These are phyloP conservation scores for Strigamia crassipes DNA, from an alignment of 2,888 invertebrate species.

Conservation along the genomic window DNA sequence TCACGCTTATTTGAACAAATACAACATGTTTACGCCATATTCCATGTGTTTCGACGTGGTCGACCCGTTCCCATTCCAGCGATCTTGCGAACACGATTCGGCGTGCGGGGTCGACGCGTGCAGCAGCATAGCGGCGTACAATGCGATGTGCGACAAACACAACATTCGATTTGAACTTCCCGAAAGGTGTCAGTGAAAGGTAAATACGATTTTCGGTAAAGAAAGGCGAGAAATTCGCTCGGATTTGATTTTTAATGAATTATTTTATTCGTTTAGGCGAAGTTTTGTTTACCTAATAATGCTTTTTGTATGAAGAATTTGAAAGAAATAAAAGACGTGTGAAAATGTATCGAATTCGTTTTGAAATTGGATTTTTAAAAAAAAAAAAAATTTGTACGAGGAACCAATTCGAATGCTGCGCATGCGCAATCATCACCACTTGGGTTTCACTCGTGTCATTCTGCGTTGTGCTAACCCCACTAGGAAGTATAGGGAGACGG, in stretches of 20 bases:
- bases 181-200: background rate
- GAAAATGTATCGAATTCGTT: background rate
- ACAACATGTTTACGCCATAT: background rate
- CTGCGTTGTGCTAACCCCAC: too few species aligned
- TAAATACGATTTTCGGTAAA: background rate
- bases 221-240: background rate
- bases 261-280: background rate
- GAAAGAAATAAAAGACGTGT: background rate
- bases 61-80: background rate
- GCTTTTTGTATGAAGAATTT: background rate
- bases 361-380: too few species aligned
- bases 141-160: background rate
- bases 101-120: background rate
- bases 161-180: background rate
- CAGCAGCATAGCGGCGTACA: background rate
- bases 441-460: too few species aligned
- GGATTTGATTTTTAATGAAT: background rate
- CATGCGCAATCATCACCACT: too few species aligned
- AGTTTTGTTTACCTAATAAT: background rate
- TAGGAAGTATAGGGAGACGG: too few species aligned
- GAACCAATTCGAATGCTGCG: too few species aligned
- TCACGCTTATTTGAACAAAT: background rate
- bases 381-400: too few species aligned
- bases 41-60: constrained; percentile 10
- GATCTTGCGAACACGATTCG: background rate